A percentile compares a stretch with the other conserved stretches of the same genome.
phyloP scores from a whole-genome alignment of 2,888 invertebrate species.

The Synergus japonicus region DNA sequence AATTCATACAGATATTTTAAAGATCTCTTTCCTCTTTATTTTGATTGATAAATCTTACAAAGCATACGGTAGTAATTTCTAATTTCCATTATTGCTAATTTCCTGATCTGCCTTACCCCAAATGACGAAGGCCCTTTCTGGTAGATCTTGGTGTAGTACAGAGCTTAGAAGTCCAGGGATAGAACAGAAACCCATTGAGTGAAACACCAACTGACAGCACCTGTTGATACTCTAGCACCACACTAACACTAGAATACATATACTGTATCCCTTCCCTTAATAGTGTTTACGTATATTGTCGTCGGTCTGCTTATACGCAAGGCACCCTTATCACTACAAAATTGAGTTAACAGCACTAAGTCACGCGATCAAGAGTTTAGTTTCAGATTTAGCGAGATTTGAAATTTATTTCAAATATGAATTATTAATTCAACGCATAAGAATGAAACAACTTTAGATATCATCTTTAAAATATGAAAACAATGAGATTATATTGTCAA shows the following conservation, averaged over 20 bases:
- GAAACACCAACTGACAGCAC: constrained; percentile 70
- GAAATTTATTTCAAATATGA: not conserved
- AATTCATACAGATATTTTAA: not conserved
- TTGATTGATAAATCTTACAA: not conserved
- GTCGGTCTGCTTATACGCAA: not conserved
- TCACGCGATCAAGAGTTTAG: not conserved
- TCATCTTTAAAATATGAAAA: not conserved
- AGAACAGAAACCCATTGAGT: constrained; percentile 65
- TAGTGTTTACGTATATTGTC: not conserved
- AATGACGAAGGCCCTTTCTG: not conserved
- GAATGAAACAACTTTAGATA: not conserved
- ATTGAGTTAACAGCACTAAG: not conserved
- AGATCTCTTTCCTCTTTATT: not conserved
- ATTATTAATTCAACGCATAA: not conserved
- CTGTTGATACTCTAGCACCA: constrained; percentile 68
- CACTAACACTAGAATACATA: constrained; percentile 23
- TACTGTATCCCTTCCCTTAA: not conserved
- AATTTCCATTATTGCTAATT: not conserved
- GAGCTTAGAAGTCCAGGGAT: too few relatives aligned
- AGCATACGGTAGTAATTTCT: not conserved
- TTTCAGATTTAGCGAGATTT: not conserved
- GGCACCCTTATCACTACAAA: not conserved
- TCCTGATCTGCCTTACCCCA: not conserved
- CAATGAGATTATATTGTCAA: too few relatives aligned
- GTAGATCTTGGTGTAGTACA: not conserved